phyloP scores from a whole-genome alignment of 1,140 invertebrate genomes.

The Caenorhabditis brenneri region DNA sequence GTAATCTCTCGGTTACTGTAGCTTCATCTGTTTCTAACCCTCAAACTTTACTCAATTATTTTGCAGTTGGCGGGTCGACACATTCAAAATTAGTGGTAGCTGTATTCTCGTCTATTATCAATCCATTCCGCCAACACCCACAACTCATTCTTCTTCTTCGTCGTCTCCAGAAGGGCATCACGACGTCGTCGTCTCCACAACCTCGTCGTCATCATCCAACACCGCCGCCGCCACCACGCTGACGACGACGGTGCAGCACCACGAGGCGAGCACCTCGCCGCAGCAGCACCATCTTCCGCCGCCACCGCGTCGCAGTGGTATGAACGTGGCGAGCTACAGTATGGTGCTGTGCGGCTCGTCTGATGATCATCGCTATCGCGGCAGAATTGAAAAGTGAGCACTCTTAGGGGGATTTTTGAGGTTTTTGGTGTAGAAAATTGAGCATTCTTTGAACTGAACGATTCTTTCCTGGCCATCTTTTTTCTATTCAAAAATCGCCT shows the following conservation, averaged over 20 bases:
- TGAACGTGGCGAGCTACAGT: conserved; percentile 65
- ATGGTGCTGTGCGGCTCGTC: conserved; percentile 69
- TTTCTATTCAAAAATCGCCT: conserved; percentile 51
- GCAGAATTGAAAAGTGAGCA: conserved; percentile 68
- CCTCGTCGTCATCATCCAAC: not conserved
- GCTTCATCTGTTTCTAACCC: not conserved
- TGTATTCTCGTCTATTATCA: not conserved
- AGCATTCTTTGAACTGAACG: no score
- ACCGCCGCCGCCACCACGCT: not conserved
- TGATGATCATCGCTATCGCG: conserved; percentile 70
- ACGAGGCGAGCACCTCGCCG: not conserved
- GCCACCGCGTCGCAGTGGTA: conserved; percentile 41
- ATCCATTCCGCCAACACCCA: not conserved
- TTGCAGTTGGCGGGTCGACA: conserved; percentile 35
- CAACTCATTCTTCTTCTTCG: not conserved
- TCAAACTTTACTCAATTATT: not conserved
- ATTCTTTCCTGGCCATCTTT: no score
- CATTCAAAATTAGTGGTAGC: conserved; percentile 23
- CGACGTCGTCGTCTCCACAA: not conserved
- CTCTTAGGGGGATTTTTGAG: no score
- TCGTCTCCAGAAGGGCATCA: not conserved
- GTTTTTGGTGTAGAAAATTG: no score
- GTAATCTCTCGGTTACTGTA: not conserved
- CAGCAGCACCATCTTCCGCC: conserved; percentile 3
- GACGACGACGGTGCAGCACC: conserved; percentile 24